Evolutionary conservation across 2,797 vertebrate genomes (phyloP), one percentile per base, ranked within the genome.

Genomic region (Cynopterus sphinx): DNA sequence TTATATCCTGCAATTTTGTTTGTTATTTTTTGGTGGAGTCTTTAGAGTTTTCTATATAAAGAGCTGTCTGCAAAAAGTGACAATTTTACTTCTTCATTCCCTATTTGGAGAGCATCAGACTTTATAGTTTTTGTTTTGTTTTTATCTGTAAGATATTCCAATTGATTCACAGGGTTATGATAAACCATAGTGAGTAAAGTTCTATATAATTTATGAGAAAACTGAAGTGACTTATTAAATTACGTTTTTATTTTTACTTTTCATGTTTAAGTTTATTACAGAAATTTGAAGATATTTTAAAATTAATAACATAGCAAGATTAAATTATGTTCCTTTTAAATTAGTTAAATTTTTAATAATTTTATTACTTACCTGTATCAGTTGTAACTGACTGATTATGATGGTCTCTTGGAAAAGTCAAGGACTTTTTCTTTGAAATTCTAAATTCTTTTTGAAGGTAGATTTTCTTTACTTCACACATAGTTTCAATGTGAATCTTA

Each of bases 401-500:
- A 22, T 59, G 73, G 41, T 95, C 91, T 89, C 92, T 94, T 31
- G 98, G 98, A 81, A 98, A 98, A 96, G 94, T 2, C 89, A 98
- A 90, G 10, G 98, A 98, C 85, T 96, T 96, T 88, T 79, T 97
- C 36, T 98, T 96, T 68, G 98, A 98, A 33, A 89, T 94, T 77
- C 96, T 97, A 97, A 99, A 99, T 95, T 99, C 99, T 97, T 99
- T 98, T 16, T 97, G 98, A 57, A 98, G 98, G 94, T 98, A 98
- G 97, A 99, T 99, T 96, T 98, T 98, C 97, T 99, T 98, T 90
- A 99, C 98, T 98, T 99, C 99, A 98, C 99, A 99, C 79, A 98
- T 96, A 74, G 98, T 98, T 98, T 99, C 99, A 95, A 99, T 98
- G 68, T 99, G 99, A 87, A 99, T 98, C 95, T 98, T 98, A 97